phyloP scores from a whole-genome alignment of 2,113 vertebrate species.

The Solea senegalensis region DNA sequence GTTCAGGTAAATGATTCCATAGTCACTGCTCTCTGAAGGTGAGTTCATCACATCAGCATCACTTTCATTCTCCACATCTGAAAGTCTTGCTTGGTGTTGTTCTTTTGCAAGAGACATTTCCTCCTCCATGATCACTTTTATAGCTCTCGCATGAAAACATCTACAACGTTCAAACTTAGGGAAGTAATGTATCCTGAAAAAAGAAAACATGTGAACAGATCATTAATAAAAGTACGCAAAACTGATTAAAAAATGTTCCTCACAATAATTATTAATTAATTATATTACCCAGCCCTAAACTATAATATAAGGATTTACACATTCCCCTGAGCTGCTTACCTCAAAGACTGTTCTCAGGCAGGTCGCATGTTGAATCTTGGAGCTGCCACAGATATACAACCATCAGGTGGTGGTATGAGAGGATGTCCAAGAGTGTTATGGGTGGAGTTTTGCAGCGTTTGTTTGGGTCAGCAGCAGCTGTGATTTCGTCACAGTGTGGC shows the following conservation, averaged over 20 bases:
- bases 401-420: background rate
- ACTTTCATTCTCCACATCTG: background rate
- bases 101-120: constrained; percentile 36
- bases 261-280: too few relatives aligned
- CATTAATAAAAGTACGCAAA: too few relatives aligned
- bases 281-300: too few relatives aligned
- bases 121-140: constrained; percentile 45
- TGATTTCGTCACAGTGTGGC: constrained; percentile 24
- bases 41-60: background rate
- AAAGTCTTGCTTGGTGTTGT: constrained; percentile 2
- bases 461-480: constrained; percentile 54
- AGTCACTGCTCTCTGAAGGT: constrained; percentile 26
- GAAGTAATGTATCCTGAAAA: background rate
- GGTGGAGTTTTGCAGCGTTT: constrained; percentile 56
- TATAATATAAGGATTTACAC: too few relatives aligned
- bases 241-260: too few relatives aligned
- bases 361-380: constrained; percentile 10
- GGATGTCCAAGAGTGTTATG: constrained; percentile 14
- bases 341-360: background rate
- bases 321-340: constrained; percentile 18
- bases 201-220: too few relatives aligned
- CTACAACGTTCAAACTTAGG: constrained; percentile 2
- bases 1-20: constrained; percentile 62
- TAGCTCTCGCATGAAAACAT: background rate
- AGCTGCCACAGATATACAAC: constrained; percentile 32